Conservation (phyloP, 2,797 vertebrate genomes). For the Catostomus latipinnis region DNA sequence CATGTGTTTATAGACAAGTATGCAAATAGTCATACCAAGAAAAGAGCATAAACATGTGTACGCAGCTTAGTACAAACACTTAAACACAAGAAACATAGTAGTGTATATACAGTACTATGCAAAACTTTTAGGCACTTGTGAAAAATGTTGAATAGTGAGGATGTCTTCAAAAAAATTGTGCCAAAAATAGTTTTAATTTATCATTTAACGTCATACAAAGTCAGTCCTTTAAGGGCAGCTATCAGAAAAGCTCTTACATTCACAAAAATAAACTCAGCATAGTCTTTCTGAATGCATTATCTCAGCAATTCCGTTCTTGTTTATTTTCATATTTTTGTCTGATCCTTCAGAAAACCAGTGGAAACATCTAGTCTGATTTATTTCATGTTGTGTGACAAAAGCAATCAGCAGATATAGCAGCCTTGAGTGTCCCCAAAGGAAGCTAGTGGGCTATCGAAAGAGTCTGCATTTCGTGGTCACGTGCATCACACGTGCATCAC, state of each 20-base stretch:
- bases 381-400: background rate
- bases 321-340: background rate
- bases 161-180: too few species aligned
- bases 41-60: background rate
- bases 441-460: too few species aligned
- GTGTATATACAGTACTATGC: background rate
- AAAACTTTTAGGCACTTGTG: too few species aligned
- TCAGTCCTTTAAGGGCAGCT: background rate
- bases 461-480: too few species aligned
- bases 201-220: background rate
- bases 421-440: too few species aligned
- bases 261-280: background rate
- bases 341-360: background rate
- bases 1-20: background rate
- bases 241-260: background rate
- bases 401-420: background rate
- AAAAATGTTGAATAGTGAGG: too few species aligned
- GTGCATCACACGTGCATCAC: too few species aligned
- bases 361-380: conserved; percentile 30
- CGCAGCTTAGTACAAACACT: background rate
- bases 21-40: background rate
- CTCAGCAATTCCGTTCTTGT: background rate
- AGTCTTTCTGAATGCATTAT: background rate
- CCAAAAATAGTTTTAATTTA: too few species aligned
- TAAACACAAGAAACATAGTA: too few species aligned